Conservation (phyloP, 2,797 vertebrate genomes). For the Melanotaenia nigrans region DNA sequence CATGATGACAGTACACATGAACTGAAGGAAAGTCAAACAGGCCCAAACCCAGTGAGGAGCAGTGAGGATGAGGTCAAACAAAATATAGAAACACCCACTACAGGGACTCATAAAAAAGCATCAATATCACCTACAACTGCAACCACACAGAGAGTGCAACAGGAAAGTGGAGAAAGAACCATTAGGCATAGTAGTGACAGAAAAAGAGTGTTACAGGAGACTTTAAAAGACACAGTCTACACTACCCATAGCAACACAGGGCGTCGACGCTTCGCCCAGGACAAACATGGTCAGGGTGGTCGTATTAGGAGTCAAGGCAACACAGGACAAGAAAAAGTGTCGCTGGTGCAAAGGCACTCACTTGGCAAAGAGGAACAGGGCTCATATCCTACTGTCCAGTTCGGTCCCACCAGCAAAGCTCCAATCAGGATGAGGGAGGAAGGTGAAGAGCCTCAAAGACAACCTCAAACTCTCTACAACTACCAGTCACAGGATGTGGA, state of each 20-base stretch:
- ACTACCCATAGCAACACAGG: conserved; percentile 26
- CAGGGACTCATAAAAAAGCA: conserved; percentile 42
- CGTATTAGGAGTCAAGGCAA: conserved; percentile 19
- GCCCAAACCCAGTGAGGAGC: conserved; percentile 30
- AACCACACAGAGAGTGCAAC: conserved; percentile 37
- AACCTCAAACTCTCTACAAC: conserved; percentile 70
- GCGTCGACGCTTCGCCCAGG: conserved; percentile 27
- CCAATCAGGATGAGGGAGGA: conserved; percentile 72
- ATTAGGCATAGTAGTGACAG: conserved; percentile 42
- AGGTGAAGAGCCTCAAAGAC: conserved; percentile 65
- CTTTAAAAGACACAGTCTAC: conserved; percentile 32
- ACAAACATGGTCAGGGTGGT: conserved; percentile 37
- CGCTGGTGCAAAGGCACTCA: conserved; percentile 8
- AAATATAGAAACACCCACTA: conserved; percentile 31
- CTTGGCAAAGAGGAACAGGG: conserved; percentile 39
- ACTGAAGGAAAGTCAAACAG: conserved; percentile 49
- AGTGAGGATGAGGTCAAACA: conserved; percentile 36
- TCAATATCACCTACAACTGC: conserved; percentile 33
- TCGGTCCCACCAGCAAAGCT: conserved; percentile 78
- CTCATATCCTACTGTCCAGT: conserved; percentile 70
- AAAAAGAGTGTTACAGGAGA: conserved; percentile 30
- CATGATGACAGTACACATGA: conserved; percentile 61
- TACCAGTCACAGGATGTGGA: conserved; percentile 69
- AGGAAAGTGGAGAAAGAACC: conserved; percentile 37
- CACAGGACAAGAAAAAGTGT: conserved; percentile 28